These are phyloP conservation scores for Megamerina dolium DNA, from an alignment of 2,888 invertebrate genomes.

Conservation along the genomic window DNA sequence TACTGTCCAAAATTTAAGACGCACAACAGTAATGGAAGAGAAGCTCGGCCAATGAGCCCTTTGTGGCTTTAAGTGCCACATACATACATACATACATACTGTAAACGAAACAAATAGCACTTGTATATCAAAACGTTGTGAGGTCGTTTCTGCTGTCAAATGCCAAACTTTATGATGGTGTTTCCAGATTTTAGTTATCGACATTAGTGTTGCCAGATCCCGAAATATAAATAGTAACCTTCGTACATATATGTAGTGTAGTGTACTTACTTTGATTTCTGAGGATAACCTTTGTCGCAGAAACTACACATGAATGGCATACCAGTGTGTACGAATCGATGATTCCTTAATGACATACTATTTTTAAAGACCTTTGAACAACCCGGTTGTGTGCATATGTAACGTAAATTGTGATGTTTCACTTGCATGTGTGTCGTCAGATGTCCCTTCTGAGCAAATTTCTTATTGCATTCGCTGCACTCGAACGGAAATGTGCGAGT, in stretches of 20 bases:
- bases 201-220: too few species aligned
- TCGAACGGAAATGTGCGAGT: constrained; percentile 15
- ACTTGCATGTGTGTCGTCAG: constrained; percentile 18
- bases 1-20: too few species aligned
- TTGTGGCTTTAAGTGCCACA: too few species aligned
- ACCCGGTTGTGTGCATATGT: constrained; percentile 12
- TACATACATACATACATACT: too few species aligned
- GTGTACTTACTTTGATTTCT: constrained; percentile 18
- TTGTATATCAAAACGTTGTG: too few species aligned
- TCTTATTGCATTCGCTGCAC: constrained; percentile 9
- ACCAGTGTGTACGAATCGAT: constrained; percentile 15
- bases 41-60: too few species aligned
- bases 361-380: constrained; percentile 19
- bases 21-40: too few species aligned
- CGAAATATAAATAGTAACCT: not conserved
- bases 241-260: not conserved
- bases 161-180: too few species aligned
- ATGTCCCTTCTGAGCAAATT: constrained; percentile 19
- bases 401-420: constrained; percentile 18
- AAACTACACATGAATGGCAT: constrained; percentile 19
- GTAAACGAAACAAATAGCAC: too few species aligned
- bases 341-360: constrained; percentile 19
- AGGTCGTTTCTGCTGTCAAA: too few species aligned
- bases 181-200: too few species aligned
- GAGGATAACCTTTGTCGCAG: constrained; percentile 20